Evolutionary conservation across 2,888 invertebrate species (phyloP), one percentile per base, ranked within the genome.

Genomic region (Nudaria mundana): DNA sequence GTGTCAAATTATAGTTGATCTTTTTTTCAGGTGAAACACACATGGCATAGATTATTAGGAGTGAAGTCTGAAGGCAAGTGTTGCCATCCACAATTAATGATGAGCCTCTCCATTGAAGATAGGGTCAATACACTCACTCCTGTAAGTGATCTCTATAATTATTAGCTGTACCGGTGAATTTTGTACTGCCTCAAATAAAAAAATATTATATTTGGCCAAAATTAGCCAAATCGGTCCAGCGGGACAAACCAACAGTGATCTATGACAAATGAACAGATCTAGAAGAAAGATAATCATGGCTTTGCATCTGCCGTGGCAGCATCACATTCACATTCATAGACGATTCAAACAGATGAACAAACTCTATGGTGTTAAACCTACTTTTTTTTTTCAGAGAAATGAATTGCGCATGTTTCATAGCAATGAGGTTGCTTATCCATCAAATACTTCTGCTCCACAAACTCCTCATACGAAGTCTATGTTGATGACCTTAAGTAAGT

Each of bases 21-120:
- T 25, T 30, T 0, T 14, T 71, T 76, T 15, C 54, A 91, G 78
- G 56, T 90, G 0, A 90, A 88, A 45, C 82, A 90, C 44, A 75
- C 90, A 42, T 93, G 93, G 93, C 91, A 92, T 48, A 90, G 90
- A 50, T 65, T 93, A 3, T 80, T 92, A 0, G 92, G 92, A 5
- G 88, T 91, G 2, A 87, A 81, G 46, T 73, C 84, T 1, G 90
- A 91, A 54, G 91, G 90, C 32, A 91, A 91, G 41, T 86, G 86
- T 31, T 86, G 88, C 41, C 91, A 91, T 48, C 93, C 93, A 0
- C 92, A 93, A 66, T 71, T 93, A 4, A 78, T 90, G 39, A 71
- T 93, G 40, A 90, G 91, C 26, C 75, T 93, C 13, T 85, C 91
- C 0, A 81, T 93, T 13, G 89, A 92, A 52, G 92, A 92, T 46